Evolutionary conservation across 2,113 vertebrate genomes (phyloP).

Genomic region (Trematocara zebra): DNA sequence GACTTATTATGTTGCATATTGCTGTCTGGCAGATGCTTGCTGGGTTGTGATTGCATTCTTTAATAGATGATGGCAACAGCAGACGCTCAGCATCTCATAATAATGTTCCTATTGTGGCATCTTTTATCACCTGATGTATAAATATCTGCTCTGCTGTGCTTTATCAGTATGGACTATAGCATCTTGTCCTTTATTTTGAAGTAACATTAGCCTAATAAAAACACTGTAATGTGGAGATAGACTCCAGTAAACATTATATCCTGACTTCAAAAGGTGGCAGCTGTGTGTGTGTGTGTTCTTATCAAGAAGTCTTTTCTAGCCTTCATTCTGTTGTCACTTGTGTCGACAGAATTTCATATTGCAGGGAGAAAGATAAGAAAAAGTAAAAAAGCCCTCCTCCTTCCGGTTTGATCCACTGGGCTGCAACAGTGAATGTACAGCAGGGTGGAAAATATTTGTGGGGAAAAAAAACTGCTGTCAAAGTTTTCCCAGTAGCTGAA

Average conservation of each 20-base stretch:
- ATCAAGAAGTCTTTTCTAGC: constrained; percentile 14
- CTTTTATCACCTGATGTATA: not conserved
- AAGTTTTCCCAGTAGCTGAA: constrained; percentile 1
- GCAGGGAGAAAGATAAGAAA: not conserved
- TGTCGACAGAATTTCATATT: constrained; percentile 25
- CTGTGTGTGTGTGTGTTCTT: not conserved
- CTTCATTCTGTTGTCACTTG: constrained; percentile 30
- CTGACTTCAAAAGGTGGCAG: not conserved
- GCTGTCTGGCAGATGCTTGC: not conserved
- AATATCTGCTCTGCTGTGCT: not conserved
- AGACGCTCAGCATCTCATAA: not conserved
- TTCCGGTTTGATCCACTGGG: constrained; percentile 37
- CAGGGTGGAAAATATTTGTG: constrained; percentile 24
- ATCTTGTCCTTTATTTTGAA: not conserved
- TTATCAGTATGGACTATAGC: not conserved
- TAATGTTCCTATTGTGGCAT: not conserved
- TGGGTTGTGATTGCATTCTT: constrained; percentile 2
- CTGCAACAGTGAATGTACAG: constrained; percentile 31
- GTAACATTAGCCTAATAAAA: not conserved
- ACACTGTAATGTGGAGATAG: not conserved
- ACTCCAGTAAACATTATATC: not conserved
- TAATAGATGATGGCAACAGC: not conserved
- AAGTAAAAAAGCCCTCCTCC: constrained; percentile 3
- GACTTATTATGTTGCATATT: not conserved
- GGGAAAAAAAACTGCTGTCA: not conserved